Base-by-base conservation (phyloP, 2,797 vertebrate genomes). In the Ctenochaetus hawaiiensis region DNA sequence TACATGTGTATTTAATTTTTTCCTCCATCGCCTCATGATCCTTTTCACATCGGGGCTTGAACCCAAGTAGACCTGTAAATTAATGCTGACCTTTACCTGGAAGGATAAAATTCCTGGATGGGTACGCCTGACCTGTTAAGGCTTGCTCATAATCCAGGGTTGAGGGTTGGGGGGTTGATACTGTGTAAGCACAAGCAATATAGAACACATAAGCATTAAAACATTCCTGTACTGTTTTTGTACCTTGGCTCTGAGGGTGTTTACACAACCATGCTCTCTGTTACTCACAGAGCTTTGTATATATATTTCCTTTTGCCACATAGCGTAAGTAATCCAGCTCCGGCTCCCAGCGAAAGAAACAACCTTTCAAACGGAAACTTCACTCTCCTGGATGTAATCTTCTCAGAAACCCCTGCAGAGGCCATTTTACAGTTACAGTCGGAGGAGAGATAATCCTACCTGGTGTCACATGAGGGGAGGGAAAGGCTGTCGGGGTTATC, bases 381-480 rank as follows among this genome's bases (percentile, higher is more conserved):
- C 54, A 66, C 77, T 88, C 61, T 14, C 11, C 54, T 80, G 76
- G 78, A 90, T 86, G 73, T 90, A 87, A 89, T 90, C 87, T 86
- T 76, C 56, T 79, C 80, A 78, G 84, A 90, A 86, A 87, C 90
- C 87, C 71, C 86, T 77, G 73, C 69, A 83, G 78, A 85, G 80
- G 51, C 61, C 72, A 70, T 87, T 89, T 88, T 88, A 87, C 84
- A 90, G 90, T 86, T 82, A 77, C 81, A 90, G 76, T 84, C 48
- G 60, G 49, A 69, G 61, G 70, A 86, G 71, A 89, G 84, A 90
- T 91, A 92, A 93, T 92, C 91, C 81, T 62, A 76, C 81, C 81
- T 64, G 80, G 82, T 90, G 86, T 88, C 86, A 91, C 84, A 86
- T 81, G 72, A 85, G 84, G 84, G 78, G 69, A 78, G 22, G 66